These are phyloP conservation scores for Anoura caudifer DNA, from an alignment of 2,113 vertebrate genomes.

Conservation along the genomic window DNA sequence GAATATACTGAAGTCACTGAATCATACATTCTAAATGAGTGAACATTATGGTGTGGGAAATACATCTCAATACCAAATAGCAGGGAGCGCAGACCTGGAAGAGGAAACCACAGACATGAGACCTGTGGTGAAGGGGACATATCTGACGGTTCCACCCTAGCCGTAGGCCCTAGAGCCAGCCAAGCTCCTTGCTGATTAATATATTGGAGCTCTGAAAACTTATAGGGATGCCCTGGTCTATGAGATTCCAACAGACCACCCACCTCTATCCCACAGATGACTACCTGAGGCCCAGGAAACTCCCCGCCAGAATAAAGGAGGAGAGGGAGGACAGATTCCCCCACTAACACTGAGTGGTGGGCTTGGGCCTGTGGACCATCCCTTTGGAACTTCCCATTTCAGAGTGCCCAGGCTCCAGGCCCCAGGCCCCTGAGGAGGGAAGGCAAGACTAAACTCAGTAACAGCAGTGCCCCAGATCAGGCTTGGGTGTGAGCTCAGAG, in stretches of 20 bases:
- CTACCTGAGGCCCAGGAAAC: not conserved
- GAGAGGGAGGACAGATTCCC: not conserved
- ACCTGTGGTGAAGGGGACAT: too few species aligned
- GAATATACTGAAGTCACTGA: not conserved
- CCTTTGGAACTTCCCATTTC: not conserved
- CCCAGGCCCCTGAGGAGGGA: not conserved
- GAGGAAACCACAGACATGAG: not conserved
- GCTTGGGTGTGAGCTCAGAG: not conserved
- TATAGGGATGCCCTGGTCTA: not conserved
- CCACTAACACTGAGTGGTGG: too few species aligned
- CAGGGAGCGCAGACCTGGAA: not conserved
- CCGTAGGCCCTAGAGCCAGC: not conserved
- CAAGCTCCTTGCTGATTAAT: not conserved
- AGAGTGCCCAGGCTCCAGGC: not conserved
- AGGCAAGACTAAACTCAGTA: not conserved
- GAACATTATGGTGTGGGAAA: not conserved
- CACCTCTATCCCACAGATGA: not conserved
- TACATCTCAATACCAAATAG: not conserved
- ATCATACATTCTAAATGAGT: not conserved
- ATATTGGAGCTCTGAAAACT: not conserved
- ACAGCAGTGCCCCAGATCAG: not conserved
- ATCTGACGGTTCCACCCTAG: not conserved
- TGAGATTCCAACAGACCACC: not conserved
- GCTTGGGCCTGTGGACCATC: rapidly evolving
- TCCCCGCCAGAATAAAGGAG: not conserved